Percentiles rank a stretch among this genome's conserved stretches.
Conservation (phyloP, 30 jellyfish, hydroid and myxozoan species). For the Aurelia coerulea region DNA sequence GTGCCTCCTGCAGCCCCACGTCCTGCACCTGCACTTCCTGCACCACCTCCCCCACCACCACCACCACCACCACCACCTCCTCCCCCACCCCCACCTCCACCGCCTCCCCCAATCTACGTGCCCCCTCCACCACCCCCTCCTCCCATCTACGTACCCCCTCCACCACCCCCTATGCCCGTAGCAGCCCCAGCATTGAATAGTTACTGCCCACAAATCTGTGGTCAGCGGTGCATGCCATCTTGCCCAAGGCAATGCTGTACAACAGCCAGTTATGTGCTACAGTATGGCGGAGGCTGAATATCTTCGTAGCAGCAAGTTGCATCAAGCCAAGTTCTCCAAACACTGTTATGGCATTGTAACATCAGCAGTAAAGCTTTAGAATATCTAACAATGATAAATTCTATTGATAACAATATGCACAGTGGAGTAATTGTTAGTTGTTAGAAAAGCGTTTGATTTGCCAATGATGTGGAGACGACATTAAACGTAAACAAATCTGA, state of each 20-base stretch:
- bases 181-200: slow-evolving; percentile 38
- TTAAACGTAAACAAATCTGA: too few relatives aligned
- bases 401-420: too few relatives aligned
- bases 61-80: slow-evolving; percentile 96
- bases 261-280: slow-evolving; percentile 35
- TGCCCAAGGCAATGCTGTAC: slow-evolving; percentile 86
- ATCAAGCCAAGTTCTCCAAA: too few relatives aligned
- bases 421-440: too few relatives aligned
- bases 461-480: too few relatives aligned
- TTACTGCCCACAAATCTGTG: slow-evolving; percentile 73
- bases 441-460: too few relatives aligned
- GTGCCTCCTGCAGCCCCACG: slow-evolving; percentile 66
- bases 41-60: slow-evolving; percentile 90
- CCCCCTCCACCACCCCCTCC: slow-evolving; percentile 93
- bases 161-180: slow-evolving; percentile 66
- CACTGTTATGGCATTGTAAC: too few relatives aligned
- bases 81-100: slow-evolving; percentile 78
- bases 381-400: too few relatives aligned
- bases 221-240: slow-evolving; percentile 61
- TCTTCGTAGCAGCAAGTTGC: too few relatives aligned
- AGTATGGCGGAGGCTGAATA: slow-evolving; percentile 49
- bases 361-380: too few relatives aligned
- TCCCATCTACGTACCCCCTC: slow-evolving; percentile 42
- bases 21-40: slow-evolving; percentile 64
- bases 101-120: slow-evolving; percentile 48